Evolutionary conservation across 2,113 vertebrate species (phyloP).

Genomic region (Thamnaconus septentrionalis): DNA sequence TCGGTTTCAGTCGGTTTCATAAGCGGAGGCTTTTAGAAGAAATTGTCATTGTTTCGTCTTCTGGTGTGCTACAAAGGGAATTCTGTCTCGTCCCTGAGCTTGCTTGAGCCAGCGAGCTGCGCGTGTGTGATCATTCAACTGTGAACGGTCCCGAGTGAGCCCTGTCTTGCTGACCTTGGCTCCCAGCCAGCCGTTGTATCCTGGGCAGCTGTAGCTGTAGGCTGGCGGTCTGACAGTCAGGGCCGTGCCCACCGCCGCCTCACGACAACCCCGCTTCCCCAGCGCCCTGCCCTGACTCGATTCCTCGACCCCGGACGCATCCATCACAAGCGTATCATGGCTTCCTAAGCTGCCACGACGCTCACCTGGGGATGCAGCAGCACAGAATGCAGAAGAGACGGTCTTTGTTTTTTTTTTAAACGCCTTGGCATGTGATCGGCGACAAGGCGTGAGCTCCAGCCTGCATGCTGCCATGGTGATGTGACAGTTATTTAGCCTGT

Average conservation of each 20-base stretch:
- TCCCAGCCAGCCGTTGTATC: slow-evolving; percentile 73
- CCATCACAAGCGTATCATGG: slow-evolving; percentile 75
- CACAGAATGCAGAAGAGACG: slow-evolving; percentile 48
- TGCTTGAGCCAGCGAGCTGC: slow-evolving; percentile 61
- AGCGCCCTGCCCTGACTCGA: slow-evolving; percentile 68
- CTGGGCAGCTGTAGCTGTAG: slow-evolving; percentile 74
- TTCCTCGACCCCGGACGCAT: slow-evolving; percentile 61
- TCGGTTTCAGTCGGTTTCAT: too few relatives aligned
- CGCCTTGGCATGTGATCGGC: slow-evolving; percentile 46
- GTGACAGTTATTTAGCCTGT: slow-evolving; percentile 77
- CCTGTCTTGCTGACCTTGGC: slow-evolving; percentile 79
- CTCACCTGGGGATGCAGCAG: slow-evolving; percentile 70
- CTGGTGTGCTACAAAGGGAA: slow-evolving; percentile 49
- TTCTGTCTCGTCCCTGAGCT: slow-evolving; percentile 60
- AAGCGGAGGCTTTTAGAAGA: slow-evolving; percentile 4
- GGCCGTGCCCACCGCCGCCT: slow-evolving; percentile 64
- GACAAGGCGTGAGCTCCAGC: slow-evolving; percentile 58
- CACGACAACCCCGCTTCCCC: slow-evolving; percentile 67
- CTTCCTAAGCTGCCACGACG: slow-evolving; percentile 70
- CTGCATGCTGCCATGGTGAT: slow-evolving; percentile 68
- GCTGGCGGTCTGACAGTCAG: slow-evolving; percentile 76
- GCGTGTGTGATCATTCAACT: slow-evolving; percentile 75
- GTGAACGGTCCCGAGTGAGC: slow-evolving; percentile 64
- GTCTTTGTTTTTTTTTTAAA: slow-evolving; percentile 49
- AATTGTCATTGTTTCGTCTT: slow-evolving; percentile 26